Conservation (phyloP, 2,113 vertebrate species). For the Mus spicilegus region DNA sequence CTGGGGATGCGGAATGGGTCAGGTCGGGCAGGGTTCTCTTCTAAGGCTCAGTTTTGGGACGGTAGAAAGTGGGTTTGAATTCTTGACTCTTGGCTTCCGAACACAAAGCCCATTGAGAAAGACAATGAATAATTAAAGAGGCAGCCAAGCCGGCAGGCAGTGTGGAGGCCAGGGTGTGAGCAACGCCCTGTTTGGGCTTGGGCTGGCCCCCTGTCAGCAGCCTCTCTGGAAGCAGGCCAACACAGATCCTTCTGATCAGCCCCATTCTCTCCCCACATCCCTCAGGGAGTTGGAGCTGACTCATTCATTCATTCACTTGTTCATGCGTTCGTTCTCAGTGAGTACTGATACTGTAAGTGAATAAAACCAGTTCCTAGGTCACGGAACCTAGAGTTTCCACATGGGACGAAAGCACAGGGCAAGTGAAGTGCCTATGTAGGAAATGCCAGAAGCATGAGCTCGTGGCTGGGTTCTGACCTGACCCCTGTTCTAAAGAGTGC, state of each 20-base stretch:
- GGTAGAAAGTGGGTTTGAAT: constrained; percentile 60
- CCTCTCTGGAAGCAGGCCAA: neutral
- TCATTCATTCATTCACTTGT: neutral
- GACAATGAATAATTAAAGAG: constrained; percentile 76
- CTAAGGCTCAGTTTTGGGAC: constrained; percentile 41
- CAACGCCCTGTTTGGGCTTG: constrained; percentile 50
- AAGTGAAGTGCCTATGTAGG: neutral
- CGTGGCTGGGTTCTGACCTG: neutral
- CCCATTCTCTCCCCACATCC: neutral
- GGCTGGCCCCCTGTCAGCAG: constrained; percentile 11
- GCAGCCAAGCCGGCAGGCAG: constrained; percentile 35
- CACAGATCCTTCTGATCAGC: neutral
- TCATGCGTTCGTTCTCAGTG: neutral
- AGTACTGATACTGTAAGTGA: neutral
- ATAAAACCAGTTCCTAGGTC: constrained; percentile 2
- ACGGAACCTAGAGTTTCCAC: neutral
- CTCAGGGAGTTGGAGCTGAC: neutral
- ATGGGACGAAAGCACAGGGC: accelerated
- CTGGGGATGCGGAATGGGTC: constrained; percentile 19
- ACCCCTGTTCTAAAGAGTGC: neutral
- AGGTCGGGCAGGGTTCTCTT: neutral
- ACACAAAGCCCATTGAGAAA: constrained; percentile 80
- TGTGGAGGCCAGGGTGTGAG: constrained; percentile 33
- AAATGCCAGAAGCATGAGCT: neutral
- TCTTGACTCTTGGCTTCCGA: constrained; percentile 76